Conservation (phyloP, 1,140 invertebrate genomes). For the Aphidius ervi region DNA sequence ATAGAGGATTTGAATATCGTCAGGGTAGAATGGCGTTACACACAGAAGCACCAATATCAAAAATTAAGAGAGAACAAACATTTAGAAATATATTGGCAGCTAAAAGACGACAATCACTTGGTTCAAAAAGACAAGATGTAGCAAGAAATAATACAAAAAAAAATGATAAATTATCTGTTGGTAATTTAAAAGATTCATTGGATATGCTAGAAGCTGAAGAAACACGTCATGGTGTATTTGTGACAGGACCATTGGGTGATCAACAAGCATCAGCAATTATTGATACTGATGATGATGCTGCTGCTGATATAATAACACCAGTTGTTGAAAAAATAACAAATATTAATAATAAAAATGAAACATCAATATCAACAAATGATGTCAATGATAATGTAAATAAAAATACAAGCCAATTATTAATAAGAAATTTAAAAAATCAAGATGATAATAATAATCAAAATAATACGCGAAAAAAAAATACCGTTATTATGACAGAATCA, state of each 20-base stretch:
- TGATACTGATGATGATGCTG: slow-evolving; percentile 16
- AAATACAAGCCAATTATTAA: neutral
- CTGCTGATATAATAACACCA: neutral
- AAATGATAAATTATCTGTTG: slow-evolving; percentile 5
- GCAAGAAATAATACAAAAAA: slow-evolving; percentile 14
- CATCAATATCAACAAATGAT: no score
- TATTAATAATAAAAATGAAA: no score
- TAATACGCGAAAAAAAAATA: slow-evolving; percentile 40
- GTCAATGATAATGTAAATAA: neutral
- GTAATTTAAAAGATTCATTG: slow-evolving; percentile 20
- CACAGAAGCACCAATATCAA: slow-evolving; percentile 33
- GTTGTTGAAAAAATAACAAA: neutral
- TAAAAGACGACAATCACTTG: slow-evolving; percentile 33
- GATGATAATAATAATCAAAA: slow-evolving; percentile 22
- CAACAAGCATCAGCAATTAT: slow-evolving; percentile 5
- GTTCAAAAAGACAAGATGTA: slow-evolving; percentile 20
- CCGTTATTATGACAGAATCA: slow-evolving; percentile 55
- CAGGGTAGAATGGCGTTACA: slow-evolving; percentile 33
- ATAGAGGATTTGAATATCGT: slow-evolving; percentile 28
- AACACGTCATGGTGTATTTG: slow-evolving; percentile 35
- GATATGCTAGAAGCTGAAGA: slow-evolving; percentile 42
- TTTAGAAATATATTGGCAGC: slow-evolving; percentile 37
- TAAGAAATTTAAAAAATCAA: slow-evolving; percentile 23
- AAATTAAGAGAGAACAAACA: slow-evolving; percentile 38
- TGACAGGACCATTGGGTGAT: slow-evolving; percentile 26